Evolutionary conservation across 2,797 vertebrate genomes (phyloP).

Genomic region (Eidolon dupreanum): DNA sequence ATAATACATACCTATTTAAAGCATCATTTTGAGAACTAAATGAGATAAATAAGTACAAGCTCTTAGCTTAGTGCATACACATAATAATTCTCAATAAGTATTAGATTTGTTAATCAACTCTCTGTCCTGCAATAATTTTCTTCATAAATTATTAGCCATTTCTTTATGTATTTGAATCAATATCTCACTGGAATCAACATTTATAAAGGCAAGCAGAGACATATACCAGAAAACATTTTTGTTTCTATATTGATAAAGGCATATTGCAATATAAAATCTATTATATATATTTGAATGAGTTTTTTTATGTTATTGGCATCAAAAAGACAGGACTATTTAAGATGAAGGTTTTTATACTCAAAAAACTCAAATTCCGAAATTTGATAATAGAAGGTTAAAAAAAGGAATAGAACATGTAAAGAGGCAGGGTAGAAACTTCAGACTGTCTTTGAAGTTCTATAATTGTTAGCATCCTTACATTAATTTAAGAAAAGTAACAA

Average conservation of each 20-base stretch:
- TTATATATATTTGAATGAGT: not conserved
- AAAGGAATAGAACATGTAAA: not conserved
- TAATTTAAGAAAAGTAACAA: not conserved
- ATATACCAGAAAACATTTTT: not conserved
- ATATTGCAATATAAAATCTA: not conserved
- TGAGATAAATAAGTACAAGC: not conserved
- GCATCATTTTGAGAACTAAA: not conserved
- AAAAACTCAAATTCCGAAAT: not conserved
- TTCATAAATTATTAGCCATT: not conserved
- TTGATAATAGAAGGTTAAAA: not conserved
- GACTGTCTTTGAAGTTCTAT: not conserved
- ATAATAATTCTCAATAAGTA: not conserved
- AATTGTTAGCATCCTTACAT: not conserved
- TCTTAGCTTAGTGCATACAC: not conserved
- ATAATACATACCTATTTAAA: not conserved
- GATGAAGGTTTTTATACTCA: not conserved
- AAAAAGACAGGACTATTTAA: not conserved
- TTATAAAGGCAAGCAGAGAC: not conserved
- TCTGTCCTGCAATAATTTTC: not conserved
- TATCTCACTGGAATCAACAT: not conserved
- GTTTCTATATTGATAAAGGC: not conserved
- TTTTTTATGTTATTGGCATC: not conserved
- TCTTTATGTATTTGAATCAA: not conserved
- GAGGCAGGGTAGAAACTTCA: not conserved
- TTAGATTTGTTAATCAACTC: not conserved